Base-by-base conservation (phyloP, 2,888 invertebrate species). In the Gonocerus acuteangulatus region DNA sequence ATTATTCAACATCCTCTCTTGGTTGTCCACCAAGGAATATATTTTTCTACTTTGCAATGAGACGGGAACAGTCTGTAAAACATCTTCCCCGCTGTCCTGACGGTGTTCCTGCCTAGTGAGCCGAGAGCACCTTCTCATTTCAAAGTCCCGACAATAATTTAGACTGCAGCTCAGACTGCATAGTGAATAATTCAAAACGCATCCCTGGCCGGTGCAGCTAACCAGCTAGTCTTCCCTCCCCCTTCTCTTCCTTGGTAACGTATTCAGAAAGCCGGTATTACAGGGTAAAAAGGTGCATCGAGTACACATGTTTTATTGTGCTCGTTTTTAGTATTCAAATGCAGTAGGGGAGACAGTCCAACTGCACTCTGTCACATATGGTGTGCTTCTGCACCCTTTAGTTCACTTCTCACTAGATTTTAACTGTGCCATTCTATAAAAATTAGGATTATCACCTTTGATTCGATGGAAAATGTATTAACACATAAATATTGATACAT, bases 231-330 rank as follows among this genome's bases (percentile, higher is more conserved):
- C 27, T 27, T 6, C 4, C 27, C 27, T 9, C 27, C 27, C 9
- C 27, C 27, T 9, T 27, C 27, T 27, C 27, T 4, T 4, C 27
- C 9, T 9, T 4, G 27, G 27, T 39, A 39, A 39, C 39, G 39
- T 39, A 39, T 39, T 39, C 39, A 39, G 39, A 39, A 15, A 39
- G 39, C 39, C 39, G 39, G 39, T 39, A 39, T 39, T 15, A n/a
- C 39, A 15, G 39, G 54, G 54, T 54, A 54, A 54, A 42, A 54
- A 54, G 54, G 42, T 22, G 19, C 9, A 47, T 11, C 54, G 7
- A 11, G 39, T 15, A 54, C 54, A 54, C 54, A 54, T 54, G 54
- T 54, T 54, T 54, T 54, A 54, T 54, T 54, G 54, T 54, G 19
- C 34, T 21, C 39, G 15, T 39, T 39, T n/a, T 39, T 23, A 36